Conservation (phyloP, 2,888 invertebrate genomes). For the Herminia tarsipennalis region DNA sequence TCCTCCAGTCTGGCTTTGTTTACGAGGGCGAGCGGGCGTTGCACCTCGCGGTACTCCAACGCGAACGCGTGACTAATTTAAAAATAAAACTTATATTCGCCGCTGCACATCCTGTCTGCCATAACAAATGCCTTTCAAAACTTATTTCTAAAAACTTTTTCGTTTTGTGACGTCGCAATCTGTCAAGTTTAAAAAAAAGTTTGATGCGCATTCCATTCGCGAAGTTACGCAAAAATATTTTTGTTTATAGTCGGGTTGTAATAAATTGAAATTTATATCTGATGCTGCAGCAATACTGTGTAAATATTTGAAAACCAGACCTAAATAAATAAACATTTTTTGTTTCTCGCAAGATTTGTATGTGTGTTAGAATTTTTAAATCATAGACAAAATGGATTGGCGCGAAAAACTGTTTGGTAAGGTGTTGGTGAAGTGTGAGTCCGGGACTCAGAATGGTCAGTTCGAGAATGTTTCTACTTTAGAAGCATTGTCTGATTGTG, state of each 20-base stretch:
- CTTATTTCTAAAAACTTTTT: slow-evolving; percentile 13
- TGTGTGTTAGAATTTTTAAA: slow-evolving; percentile 19
- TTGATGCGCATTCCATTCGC: slow-evolving; percentile 37
- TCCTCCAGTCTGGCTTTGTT: slow-evolving; percentile 75
- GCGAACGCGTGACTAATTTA: slow-evolving; percentile 59
- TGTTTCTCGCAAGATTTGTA: slow-evolving; percentile 13
- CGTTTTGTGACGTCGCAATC: background rate
- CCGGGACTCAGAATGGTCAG: slow-evolving; percentile 73
- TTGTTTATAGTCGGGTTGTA: slow-evolving; percentile 6
- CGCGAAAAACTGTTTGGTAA: slow-evolving; percentile 87
- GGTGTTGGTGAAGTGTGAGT: slow-evolving; percentile 81
- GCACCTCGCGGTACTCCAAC: slow-evolving; percentile 45
- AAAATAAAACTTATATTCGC: slow-evolving; percentile 63
- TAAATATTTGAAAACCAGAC: slow-evolving; percentile 24
- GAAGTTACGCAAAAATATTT: slow-evolving; percentile 33
- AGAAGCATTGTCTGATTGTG: slow-evolving; percentile 76
- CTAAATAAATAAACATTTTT: slow-evolving; percentile 23
- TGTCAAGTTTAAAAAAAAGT: slow-evolving; percentile 19
- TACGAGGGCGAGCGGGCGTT: slow-evolving; percentile 69
- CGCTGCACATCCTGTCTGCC: slow-evolving; percentile 45
- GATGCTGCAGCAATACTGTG: slow-evolving; percentile 1
- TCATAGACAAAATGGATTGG: slow-evolving; percentile 79
- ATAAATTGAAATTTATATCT: slow-evolving; percentile 5
- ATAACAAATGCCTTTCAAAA: slow-evolving; percentile 23
- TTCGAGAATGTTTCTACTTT: slow-evolving; percentile 76